Percentiles rank a stretch among this genome's conserved stretches.
Conservation (phyloP, 2,888 invertebrate genomes). For the Agrochola litura region DNA sequence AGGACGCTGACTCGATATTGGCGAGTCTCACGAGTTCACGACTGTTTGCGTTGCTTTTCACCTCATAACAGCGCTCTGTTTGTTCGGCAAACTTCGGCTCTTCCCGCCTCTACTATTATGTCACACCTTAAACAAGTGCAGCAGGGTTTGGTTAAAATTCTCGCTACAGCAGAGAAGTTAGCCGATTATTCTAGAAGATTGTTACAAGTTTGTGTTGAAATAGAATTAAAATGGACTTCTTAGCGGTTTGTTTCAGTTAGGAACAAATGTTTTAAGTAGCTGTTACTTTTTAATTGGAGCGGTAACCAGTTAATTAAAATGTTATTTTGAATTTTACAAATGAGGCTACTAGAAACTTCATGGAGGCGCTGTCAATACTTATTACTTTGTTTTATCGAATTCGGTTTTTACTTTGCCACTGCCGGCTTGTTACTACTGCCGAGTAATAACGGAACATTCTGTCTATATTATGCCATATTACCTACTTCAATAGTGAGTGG, state of each 20-base stretch:
- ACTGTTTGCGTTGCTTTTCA: conserved; percentile 48
- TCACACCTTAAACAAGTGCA: conserved; percentile 23
- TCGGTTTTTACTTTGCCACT: background rate
- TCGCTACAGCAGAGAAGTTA: background rate
- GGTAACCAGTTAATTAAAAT: background rate
- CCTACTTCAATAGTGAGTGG: background rate
- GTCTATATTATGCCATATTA: no score
- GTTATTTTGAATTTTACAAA: background rate
- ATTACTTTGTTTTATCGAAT: background rate
- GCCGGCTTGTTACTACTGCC: background rate
- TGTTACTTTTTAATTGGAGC: background rate
- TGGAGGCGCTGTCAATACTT: background rate
- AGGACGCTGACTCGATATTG: conserved; percentile 38
- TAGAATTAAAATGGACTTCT: conserved; percentile 21
- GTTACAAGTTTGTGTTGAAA: conserved; percentile 14
- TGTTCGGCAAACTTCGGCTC: conserved; percentile 52
- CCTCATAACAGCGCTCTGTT: conserved; percentile 49
- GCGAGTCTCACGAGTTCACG: conserved; percentile 17
- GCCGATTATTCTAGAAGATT: conserved; percentile 21
- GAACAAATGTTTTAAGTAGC: conserved; percentile 9
- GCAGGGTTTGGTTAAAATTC: conserved; percentile 22
- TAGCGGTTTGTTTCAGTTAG: conserved; percentile 2
- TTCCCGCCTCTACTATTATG: conserved; percentile 28
- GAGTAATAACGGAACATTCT: background rate
- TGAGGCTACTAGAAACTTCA: background rate